Evolutionary conservation across 2,113 vertebrate genomes (phyloP), one percentile per base, ranked within the genome.

Genomic region (Bos javanicus): DNA sequence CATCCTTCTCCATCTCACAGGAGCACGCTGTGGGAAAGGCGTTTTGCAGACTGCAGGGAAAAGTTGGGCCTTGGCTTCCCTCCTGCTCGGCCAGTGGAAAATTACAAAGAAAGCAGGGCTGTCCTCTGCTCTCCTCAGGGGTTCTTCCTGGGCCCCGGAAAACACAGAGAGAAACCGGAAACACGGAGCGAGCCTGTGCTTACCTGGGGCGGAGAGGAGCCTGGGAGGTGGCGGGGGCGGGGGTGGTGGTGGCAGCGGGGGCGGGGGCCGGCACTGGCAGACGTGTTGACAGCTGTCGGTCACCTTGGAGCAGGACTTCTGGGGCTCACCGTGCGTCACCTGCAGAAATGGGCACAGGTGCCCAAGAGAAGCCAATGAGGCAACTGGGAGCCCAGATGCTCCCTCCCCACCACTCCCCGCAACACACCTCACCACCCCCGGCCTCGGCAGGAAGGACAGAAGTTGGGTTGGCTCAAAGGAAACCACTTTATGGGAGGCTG

Each of bases 191-290:
- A 92, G 85, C 0, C 19, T 93, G 71, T 95, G 99, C 99, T 99
- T 99, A 99, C 99, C 99, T 95, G 99, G 98, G 97, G 99, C 98
- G 0, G 98, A 99, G 90, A 99, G 98, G 96, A 99, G 98, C 98
- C 99, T 99, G 0, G 99, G 99, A 30, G 99, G 99, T 0, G 99
- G 99, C 0, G 99, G 99, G 0, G 99, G 99, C 9, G 99, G 99
- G 0, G 99, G 99, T 0, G 99, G 99, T 0, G 99, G 99, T 57
- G 99, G 99, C 46, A 99, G 98, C 7, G 99, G 99, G 71, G 99
- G 99, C 81, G 99, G 99, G 95, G 99, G 99, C 98, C 99, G 99
- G 99, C 99, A 99, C 97, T 99, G 99, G 99, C 99, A 99, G 96
- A 99, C 97, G 98, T 99, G 98, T 98, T 99, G 99, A 98, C 99